Evolutionary conservation across 2,113 vertebrate genomes (phyloP), one percentile per base, ranked within the genome.

Genomic region (Epinephelus fuscoguttatus): DNA sequence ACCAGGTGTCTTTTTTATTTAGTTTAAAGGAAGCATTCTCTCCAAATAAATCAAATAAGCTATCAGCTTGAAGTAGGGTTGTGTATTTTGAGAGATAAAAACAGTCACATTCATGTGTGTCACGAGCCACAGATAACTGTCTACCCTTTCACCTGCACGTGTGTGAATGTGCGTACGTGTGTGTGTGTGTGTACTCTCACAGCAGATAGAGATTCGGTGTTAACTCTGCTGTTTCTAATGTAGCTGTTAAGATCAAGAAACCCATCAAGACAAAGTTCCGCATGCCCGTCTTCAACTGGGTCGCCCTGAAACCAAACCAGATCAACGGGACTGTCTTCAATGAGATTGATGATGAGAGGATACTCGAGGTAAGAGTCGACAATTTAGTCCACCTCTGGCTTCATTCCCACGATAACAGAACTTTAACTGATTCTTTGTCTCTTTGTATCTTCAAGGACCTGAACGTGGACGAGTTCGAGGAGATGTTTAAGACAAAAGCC

Each of bases 241-340:
- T 77, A 99, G 98, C 98, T 85, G 98, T 99, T 92, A 97, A 98
- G 30, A 99, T 99, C 89, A 99, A 99, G 95, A 99, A 99, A 61
- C 98, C 98, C 57, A 99, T 99, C 93, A 99, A 99, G 95, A 99
- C 98, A 52, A 99, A 99, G 87, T 99, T 99, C 95, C 96, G 98
- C 0, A 73, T 99, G 95, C 98, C 98, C 0, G 98, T 99, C 86
- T 99, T 99, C 93, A 99, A 99, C 94, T 99, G 98, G 98, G 97
- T 98, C 0, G 98, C 97, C 0, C 93, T 99, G 84, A 99, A 99
- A 83, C 98, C 98, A 90, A 99, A 97, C 92, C 98, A 99, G 96
- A 99, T 99, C 95, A 99, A 97, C 0, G 98, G 98, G 75, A 99
- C 98, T 0, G 98, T 99, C 80, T 99, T 99, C 91, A 99, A 97